Base-by-base conservation (phyloP, 2,113 vertebrate genomes). In the Chloropsis cyanopogon region DNA sequence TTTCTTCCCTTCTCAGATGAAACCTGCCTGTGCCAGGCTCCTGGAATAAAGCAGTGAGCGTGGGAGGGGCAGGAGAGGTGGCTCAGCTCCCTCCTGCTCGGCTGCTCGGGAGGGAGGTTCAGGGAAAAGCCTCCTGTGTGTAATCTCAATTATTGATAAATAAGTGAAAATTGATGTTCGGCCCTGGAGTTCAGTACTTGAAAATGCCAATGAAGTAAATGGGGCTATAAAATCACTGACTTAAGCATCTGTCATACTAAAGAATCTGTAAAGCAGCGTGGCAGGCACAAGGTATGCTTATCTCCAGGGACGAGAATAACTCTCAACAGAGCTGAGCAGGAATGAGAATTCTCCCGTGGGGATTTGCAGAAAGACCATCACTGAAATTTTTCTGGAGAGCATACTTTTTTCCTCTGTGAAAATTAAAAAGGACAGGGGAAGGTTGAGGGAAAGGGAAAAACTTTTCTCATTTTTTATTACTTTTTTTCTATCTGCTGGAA, bases 201-300 rank as follows among this genome's bases (percentile, higher is more conserved):
- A 86, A 96, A 95, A 96, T 90, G 85, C 79, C 94, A 92, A 42
- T 88, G 87, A 96, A 96, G 82, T 90, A 94, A 96, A 94, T 86
- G 92, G 44, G 72, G 72, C 79, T 88, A 56, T 91, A 93, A 96
- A 96, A 93, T 91, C 85, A 77, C 71, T 81, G 92, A 90, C 82
- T 96, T 88, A 64, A 94, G 86, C 76, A 82, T 86, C 82, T 86
- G 80, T 93, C 90, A 81, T 84, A 52, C 28, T 60, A 75, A 86
- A 60, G 85, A 52, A 86, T 87, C 83, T 89, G 59, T 21, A 41
- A 46, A 64, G 78, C 92, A 79, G 80, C 17, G 5, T 76, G 86
- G 75, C 82, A 83, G 76, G 76, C 85, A 68, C 82, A 33, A 56
- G 79, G 44, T 82, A 5, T 10, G 28, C 60, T 82, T 42, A 56